Conservation (phyloP, 2,797 vertebrate genomes). For the Pangasius djambal region DNA sequence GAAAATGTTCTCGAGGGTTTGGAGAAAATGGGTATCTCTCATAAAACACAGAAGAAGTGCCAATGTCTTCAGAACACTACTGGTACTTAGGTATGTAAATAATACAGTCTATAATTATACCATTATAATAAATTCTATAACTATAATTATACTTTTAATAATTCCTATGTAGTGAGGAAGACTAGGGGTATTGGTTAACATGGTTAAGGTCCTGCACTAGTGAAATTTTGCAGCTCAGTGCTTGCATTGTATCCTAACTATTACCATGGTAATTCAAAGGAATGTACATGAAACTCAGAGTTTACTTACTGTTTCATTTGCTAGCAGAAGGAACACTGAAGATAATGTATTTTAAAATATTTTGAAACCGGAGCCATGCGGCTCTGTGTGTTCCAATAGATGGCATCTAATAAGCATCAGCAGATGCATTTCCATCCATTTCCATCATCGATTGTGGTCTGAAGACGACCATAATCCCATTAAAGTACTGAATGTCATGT, state of each 20-base stretch:
- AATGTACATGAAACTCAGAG: background rate
- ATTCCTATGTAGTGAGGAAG: background rate
- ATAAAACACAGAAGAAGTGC: background rate
- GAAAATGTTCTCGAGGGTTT: background rate
- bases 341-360: background rate
- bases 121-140: no score
- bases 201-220: background rate
- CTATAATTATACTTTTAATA: background rate
- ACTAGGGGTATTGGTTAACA: background rate
- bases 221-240: background rate
- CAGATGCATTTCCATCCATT: slow-evolving; percentile 21
- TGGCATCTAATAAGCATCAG: background rate
- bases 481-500: background rate
- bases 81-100: background rate
- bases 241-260: background rate
- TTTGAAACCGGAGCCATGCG: background rate
- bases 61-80: background rate
- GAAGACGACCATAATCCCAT: slow-evolving; percentile 12
- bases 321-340: background rate
- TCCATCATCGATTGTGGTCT: slow-evolving; percentile 7
- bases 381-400: background rate
- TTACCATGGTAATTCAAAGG: background rate
- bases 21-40: background rate
- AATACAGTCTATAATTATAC: no score
- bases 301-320: background rate